Evolutionary conservation across 2,113 vertebrate genomes (phyloP).

Genomic region (Ptilonorhynchus violaceus): DNA sequence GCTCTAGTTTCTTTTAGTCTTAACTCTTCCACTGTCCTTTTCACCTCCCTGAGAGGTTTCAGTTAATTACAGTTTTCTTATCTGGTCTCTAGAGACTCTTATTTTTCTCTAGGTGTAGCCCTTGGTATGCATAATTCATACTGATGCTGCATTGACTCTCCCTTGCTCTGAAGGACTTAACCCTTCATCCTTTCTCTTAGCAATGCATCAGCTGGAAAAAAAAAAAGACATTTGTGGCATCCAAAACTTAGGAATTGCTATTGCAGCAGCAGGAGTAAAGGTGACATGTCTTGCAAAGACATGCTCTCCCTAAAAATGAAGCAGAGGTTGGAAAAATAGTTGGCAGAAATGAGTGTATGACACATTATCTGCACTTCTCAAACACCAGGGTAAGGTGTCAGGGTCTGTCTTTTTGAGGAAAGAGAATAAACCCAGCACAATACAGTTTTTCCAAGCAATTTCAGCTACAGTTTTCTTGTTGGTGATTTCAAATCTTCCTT

Average conservation of each 20-base stretch:
- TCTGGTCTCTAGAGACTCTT: background rate
- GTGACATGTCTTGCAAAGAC: background rate
- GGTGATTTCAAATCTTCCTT: background rate
- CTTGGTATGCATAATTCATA: background rate
- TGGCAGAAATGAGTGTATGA: background rate
- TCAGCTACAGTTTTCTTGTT: background rate
- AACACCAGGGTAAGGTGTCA: background rate
- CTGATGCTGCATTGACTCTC: background rate
- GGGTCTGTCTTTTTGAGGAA: background rate
- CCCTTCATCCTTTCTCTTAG: background rate
- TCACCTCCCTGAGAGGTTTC: background rate
- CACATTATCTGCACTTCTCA: background rate
- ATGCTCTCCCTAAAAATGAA: background rate
- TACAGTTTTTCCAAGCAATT: background rate
- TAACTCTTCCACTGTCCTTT: background rate
- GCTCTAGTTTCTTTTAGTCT: background rate
- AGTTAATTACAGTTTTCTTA: background rate
- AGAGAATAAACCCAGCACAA: background rate
- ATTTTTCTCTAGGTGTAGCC: background rate
- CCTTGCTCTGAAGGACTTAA: background rate
- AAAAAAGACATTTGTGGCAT: background rate
- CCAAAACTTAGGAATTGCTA: background rate
- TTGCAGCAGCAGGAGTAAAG: background rate
- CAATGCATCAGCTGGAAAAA: background rate
- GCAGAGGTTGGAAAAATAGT: background rate